Conservation (phyloP, 2,797 vertebrate species). For the Argentina silus region DNA sequence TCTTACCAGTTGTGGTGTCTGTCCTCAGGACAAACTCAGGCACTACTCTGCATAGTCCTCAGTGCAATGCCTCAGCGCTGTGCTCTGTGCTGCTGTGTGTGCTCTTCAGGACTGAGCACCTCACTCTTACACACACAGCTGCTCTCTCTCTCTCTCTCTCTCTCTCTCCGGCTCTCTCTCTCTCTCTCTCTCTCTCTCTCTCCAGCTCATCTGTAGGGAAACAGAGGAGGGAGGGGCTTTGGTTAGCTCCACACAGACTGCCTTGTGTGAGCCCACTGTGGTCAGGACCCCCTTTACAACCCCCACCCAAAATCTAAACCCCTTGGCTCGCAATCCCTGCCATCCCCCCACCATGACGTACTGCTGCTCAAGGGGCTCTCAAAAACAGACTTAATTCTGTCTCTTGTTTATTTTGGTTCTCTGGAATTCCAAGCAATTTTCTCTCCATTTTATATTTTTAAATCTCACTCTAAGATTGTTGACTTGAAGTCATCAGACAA, state of each 20-base stretch:
- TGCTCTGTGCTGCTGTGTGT: slow-evolving; percentile 6
- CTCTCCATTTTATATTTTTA: slow-evolving; percentile 32
- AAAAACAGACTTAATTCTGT: slow-evolving; percentile 55
- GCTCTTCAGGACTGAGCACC: slow-evolving; percentile 22
- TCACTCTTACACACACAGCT: slow-evolving; percentile 43
- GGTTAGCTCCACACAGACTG: slow-evolving; percentile 63
- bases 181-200: slow-evolving; percentile 32
- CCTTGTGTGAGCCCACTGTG: slow-evolving; percentile 55
- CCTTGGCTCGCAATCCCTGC: slow-evolving; percentile 30
- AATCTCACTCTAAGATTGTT: not conserved
- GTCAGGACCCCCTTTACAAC: slow-evolving; percentile 34
- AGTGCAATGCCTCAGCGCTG: slow-evolving; percentile 14
- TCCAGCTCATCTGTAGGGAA: slow-evolving; percentile 75
- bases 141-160: slow-evolving; percentile 36
- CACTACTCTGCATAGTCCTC: slow-evolving; percentile 52
- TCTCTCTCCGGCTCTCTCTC: no score
- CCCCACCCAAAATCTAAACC: slow-evolving; percentile 46
- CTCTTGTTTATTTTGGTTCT: slow-evolving; percentile 69
- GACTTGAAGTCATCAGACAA: slow-evolving; percentile 28
- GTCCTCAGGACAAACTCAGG: slow-evolving; percentile 34
- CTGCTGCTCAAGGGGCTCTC: slow-evolving; percentile 38
- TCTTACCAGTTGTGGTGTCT: slow-evolving; percentile 52
- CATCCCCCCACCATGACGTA: slow-evolving; percentile 62
- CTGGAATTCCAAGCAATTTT: slow-evolving; percentile 62
- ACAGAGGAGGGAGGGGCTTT: slow-evolving; percentile 68